Evolutionary conservation across 2,113 vertebrate genomes (phyloP), one percentile per base, ranked within the genome.

Genomic region (Salvator merianae): DNA sequence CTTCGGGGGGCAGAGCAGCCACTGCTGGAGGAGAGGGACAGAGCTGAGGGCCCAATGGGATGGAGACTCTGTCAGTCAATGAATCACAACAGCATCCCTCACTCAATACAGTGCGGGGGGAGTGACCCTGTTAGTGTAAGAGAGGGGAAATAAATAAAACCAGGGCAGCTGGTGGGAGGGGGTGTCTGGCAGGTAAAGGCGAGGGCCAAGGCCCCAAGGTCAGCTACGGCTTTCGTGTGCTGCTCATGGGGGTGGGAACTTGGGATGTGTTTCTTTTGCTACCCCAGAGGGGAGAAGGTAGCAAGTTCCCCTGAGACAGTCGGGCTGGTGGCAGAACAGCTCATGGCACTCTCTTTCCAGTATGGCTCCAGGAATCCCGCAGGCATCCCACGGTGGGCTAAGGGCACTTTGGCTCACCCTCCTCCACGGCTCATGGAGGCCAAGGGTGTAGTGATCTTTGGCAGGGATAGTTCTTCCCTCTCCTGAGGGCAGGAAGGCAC

Each of bases 131-230:
- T n/a, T 34, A 40, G 14, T 28, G 34, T 38, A 22, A 43, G 30
- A 18, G 1, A 40, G 22, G 66, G 18, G 75, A 59, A 75, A 86
- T 81, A 81, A 86, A 86, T 81, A 81, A 68, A n/a, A 16, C 16
- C 3, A 40, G 30, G 26, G 18, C 36, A 26, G 7, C n/a, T n/a
- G n/a, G n/a, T n/a, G n/a, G n/a, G n/a, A 34, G 13, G 68, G 50
- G 24, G 16, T 6, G 7, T 34, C 16, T 55, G 34, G 74, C 32
- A 53, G 13, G 8, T 6, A 53, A 20, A 77, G 43, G 18, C 3
- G 32, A 55, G 43, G n/a, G 5, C 59, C 59, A 68, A 36, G 34
- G 68, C 34, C 59, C 2, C 0, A 69, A 38, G n/a, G 1, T 10
- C 47, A 53, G 30, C 7, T 4, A 7, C 6, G 22, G 30, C 18